Conservation (phyloP, 2,797 vertebrate genomes). For the Urophycis tenuis region DNA sequence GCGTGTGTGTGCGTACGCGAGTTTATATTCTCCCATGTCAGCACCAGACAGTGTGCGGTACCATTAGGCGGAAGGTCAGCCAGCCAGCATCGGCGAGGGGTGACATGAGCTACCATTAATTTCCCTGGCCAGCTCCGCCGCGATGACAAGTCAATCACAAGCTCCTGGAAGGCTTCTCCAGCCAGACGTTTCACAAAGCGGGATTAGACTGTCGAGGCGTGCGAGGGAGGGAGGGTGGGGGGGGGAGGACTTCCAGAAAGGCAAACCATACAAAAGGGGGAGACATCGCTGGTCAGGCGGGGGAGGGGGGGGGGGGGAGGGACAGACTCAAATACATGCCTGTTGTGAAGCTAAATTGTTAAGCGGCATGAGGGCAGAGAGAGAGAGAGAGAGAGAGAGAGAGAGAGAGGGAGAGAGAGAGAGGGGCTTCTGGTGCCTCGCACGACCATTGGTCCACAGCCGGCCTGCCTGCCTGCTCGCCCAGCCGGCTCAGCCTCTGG, state of each 20-base stretch:
- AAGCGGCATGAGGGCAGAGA: background rate
- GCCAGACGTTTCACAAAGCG: background rate
- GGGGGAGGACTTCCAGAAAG: background rate
- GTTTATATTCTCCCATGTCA: background rate
- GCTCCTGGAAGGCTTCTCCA: background rate
- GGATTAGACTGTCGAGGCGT: background rate
- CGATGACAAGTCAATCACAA: background rate
- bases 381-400: background rate
- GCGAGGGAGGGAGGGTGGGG: background rate
- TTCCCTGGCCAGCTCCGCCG: background rate
- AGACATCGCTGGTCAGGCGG: background rate
- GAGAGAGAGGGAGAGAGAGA: background rate
- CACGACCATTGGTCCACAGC: background rate
- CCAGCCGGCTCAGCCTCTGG: background rate
- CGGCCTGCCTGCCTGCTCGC: background rate
- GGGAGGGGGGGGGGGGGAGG: no score
- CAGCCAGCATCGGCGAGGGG: background rate
- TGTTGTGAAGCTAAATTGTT: background rate
- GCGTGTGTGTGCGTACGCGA: background rate
- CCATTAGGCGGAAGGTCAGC: background rate
- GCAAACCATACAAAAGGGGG: background rate
- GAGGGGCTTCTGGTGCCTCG: background rate
- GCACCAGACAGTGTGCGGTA: conserved; percentile 5
- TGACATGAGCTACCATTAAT: background rate
- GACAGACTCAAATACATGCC: background rate